These are phyloP conservation scores for Nephrocerus scutellatus DNA, from an alignment of 2,888 invertebrate genomes.

Conservation along the genomic window DNA sequence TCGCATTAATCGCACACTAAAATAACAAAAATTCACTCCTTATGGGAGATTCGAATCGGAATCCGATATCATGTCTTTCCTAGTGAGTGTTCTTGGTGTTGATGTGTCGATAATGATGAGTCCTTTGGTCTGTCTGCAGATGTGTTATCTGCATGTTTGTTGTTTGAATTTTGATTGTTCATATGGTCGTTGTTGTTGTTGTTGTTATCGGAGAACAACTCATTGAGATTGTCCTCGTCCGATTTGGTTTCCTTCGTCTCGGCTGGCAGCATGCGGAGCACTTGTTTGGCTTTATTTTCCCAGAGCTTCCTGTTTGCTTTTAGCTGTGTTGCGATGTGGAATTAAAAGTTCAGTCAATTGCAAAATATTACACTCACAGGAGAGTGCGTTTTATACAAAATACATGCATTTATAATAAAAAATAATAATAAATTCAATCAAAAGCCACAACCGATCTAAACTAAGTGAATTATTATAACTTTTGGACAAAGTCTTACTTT, in stretches of 20 bases:
- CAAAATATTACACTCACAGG: too few species aligned
- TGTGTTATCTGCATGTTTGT: constrained; percentile 15
- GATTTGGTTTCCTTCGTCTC: constrained; percentile 30
- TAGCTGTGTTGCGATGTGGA: too few species aligned
- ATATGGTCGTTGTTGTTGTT: constrained; percentile 23
- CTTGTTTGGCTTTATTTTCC: constrained; percentile 47
- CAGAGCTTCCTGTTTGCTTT: constrained; percentile 47
- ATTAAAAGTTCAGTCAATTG: too few species aligned
- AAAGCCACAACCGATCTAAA: too few species aligned
- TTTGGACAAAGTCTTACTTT: too few species aligned
- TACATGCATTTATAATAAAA: too few species aligned
- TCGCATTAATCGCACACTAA: too few species aligned
- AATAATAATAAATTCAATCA: too few species aligned
- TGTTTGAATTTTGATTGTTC: constrained; percentile 21
- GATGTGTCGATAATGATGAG: constrained; percentile 21
- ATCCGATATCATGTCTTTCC: constrained; percentile 30
- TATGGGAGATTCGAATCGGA: constrained; percentile 25
- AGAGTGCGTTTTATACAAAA: too few species aligned
- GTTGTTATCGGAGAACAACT: constrained; percentile 24
- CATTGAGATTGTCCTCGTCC: constrained; percentile 33
- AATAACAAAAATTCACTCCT: constrained; percentile 19
- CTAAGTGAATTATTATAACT: too few species aligned
- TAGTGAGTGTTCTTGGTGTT: constrained; percentile 22
- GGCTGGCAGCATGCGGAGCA: constrained; percentile 36
- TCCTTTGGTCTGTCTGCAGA: constrained; percentile 20